phyloP scores from a whole-genome alignment of 2,113 vertebrate genomes.

The Pomatostomus ruficeps region DNA sequence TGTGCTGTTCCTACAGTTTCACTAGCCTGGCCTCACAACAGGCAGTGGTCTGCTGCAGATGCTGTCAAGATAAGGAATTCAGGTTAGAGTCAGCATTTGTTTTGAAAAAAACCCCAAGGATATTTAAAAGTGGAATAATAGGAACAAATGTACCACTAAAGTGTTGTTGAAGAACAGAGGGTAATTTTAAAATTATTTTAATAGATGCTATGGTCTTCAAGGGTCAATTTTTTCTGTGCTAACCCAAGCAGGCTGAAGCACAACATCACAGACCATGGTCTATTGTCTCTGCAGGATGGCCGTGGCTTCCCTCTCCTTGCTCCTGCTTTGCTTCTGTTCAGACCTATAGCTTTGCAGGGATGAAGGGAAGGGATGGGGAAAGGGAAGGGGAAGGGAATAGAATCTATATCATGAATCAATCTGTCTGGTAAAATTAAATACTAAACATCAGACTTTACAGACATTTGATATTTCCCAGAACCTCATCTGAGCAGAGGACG shows the following conservation, averaged over 20 bases:
- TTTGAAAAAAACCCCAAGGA: neutral
- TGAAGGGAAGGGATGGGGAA: neutral
- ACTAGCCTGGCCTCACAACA: neutral
- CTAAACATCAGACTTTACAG: neutral
- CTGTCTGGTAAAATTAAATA: neutral
- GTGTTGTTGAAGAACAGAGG: neutral
- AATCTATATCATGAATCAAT: neutral
- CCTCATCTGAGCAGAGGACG: neutral
- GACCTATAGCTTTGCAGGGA: neutral
- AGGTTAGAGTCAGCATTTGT: neutral
- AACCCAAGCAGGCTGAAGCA: neutral
- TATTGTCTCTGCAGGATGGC: neutral
- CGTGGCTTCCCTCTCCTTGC: neutral
- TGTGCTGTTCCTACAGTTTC: neutral
- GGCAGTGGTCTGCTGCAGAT: neutral
- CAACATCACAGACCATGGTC: neutral
- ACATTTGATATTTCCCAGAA: neutral
- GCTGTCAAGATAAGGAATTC: neutral
- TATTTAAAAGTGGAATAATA: neutral
- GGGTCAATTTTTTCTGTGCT: neutral
- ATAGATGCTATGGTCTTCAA: neutral
- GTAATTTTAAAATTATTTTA: neutral
- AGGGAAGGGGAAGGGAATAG: neutral
- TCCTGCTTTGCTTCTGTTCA: neutral
- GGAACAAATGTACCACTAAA: neutral